Conservation (phyloP, 2,113 vertebrate genomes). For the Bujurquina vittata region DNA sequence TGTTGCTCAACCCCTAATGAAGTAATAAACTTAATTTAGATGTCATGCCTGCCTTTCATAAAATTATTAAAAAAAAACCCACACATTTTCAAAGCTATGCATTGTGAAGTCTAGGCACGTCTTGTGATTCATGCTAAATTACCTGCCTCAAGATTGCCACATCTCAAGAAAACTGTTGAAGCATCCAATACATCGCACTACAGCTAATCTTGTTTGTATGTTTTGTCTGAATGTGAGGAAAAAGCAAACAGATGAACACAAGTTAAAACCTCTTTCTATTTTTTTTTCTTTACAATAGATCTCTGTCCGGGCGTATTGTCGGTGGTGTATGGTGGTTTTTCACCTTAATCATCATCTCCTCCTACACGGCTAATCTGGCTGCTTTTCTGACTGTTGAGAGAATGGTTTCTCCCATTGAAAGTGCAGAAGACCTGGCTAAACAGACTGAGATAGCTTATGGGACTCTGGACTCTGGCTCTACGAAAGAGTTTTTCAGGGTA, state of each 20-base stretch:
- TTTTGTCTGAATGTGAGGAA: neutral
- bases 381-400: slow-evolving; percentile 99
- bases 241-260: neutral
- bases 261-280: neutral
- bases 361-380: slow-evolving; percentile 99
- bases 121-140: neutral
- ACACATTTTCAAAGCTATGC: neutral
- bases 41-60: neutral
- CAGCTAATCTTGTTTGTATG: neutral
- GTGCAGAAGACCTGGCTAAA: slow-evolving; percentile 97
- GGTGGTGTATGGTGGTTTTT: slow-evolving; percentile 99
- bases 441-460: slow-evolving; percentile 98
- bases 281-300: slow-evolving; percentile 84
- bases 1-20: too few relatives aligned
- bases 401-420: slow-evolving; percentile 99
- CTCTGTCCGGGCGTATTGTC: slow-evolving; percentile 98
- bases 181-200: neutral
- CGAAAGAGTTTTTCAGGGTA: slow-evolving; percentile 99
- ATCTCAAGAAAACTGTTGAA: neutral
- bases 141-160: neutral
- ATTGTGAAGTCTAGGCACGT: neutral
- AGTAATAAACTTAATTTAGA: too few relatives aligned
- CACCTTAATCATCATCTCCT: slow-evolving; percentile 99
- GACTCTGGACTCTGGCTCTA: slow-evolving; percentile 97
- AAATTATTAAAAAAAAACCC: neutral